Base-by-base conservation (phyloP, 2,888 invertebrate species). In the Leptopilina drosophilae region DNA sequence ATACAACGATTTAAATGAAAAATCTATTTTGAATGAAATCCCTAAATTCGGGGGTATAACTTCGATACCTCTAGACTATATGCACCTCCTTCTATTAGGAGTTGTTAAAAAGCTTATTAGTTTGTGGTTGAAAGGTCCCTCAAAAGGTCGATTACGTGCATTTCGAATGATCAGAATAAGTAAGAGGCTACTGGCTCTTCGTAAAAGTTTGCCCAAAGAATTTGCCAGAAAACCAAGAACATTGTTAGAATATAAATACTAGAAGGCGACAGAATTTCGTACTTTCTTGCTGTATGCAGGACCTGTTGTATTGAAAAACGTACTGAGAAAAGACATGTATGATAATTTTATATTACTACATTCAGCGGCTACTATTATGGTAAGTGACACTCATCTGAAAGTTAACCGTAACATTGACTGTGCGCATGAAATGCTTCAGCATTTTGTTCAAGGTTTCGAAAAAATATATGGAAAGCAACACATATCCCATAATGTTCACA, bases 401-500 rank as follows among this genome's bases (percentile, higher is more conserved):
- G 56, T 56, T 0, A 56, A 56, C 12, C 56, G 56, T 56, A 56
- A 56, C 12, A 56, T 56, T 56, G 56, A 56, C n/a, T 56, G 11
- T 56, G 56, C 56, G 12, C 56, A 56, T n/a, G 56, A 56, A 56
- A 56, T 56, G 56, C 56, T 56, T n/a, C 14, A 56, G n/a, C 56
- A 11, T 56, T 56, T 56, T 56, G 56, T 56, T 14, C 56, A 56
- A 56, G 56, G 26, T 20, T 49, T 11, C 59, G 11, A 62, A 73
- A 86, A 46, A 79, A 81, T 46, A 46, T 46, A 46, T 46, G 46
- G 46, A 46, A 46, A 46, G 46, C 46, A 46, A 46, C 46, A 46
- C 75, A 46, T 87, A 40, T 81, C 86, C 6, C 86, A 87, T 77
- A 89, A 89, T 85, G 82, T 89, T 6, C 89, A 90, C 82, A 78